Evolutionary conservation across 2,113 vertebrate species (phyloP), one percentile per base, ranked within the genome.

Genomic region (Rhabdornis inornatus): DNA sequence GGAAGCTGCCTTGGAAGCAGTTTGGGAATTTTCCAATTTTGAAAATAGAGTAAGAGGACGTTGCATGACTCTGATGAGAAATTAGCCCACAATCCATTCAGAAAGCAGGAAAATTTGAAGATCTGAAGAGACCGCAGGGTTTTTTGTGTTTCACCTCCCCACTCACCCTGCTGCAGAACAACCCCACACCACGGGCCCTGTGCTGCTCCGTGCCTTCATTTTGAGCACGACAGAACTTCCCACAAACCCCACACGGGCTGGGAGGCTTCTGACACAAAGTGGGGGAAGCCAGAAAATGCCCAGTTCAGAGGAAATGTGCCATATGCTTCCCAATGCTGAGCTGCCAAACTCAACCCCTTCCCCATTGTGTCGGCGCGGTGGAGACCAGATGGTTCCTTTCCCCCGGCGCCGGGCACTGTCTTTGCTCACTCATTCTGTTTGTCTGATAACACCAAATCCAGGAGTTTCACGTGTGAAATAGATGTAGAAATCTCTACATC

Each of bases 321-420:
- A 91, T 92, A 89, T 94, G 92, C 81, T 96, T 59, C 24, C 77
- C 92, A 24, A 25, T 9, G 7, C 72, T 4, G 22, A 30, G 88
- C 95, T 94, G 88, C 92, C 94, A 89, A 64, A 20, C 40, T 30
- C 53, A 1, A 1, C 33, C n/a, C 83, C 83, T 83, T 64, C 42
- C 66, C 95, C 4, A 52, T 87, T 91, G 94, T 88, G 87, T 24
- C 3, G 2, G 49, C 1, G 2, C 25, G 11, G n/a, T 21, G 2
- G 27, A 9, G 82, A 85, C 33, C 96, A 92, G 90, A 89, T 93
- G 92, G 93, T 55, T 53, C 27, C 12, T 45, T 55, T 91, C 87
- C 72, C 86, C 77, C 10, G 2, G 9, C 11, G 3, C 87, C 3
- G 24, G 89, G 92, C 77, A 5, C 45, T 30, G 50, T 25, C 69